Evolutionary conservation across 2,797 vertebrate genomes (phyloP).

Genomic region (Aulostomus chinensis): DNA sequence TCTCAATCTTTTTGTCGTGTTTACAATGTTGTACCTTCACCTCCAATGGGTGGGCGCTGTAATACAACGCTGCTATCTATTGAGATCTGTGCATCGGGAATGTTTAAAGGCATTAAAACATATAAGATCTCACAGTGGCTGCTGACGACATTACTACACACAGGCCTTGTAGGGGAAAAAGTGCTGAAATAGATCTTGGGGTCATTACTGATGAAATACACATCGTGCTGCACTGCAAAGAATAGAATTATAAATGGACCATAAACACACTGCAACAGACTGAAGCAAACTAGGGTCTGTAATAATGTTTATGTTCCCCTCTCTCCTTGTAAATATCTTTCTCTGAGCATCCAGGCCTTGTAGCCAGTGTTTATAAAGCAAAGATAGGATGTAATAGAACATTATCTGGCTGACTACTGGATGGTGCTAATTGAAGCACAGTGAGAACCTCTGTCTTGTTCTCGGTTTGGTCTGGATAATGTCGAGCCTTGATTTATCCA

Average conservation of each 20-base stretch:
- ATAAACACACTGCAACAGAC: too few relatives aligned
- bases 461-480: constrained; percentile 66
- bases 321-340: constrained; percentile 54
- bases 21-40: constrained; percentile 33
- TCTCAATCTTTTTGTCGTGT: constrained; percentile 25
- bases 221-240: constrained; percentile 2
- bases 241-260: too few relatives aligned
- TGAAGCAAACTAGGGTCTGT: constrained; percentile 5
- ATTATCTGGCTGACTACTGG: constrained; percentile 61
- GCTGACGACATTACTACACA: constrained; percentile 4
- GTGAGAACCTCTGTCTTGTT: constrained; percentile 50
- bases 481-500: constrained; percentile 52
- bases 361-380: constrained; percentile 69
- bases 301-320: constrained; percentile 58
- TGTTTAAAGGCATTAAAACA: constrained; percentile 49
- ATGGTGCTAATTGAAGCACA: constrained; percentile 73
- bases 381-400: constrained; percentile 66
- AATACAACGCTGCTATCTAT: constrained; percentile 39
- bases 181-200: too few relatives aligned
- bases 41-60: constrained; percentile 36
- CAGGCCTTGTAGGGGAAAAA: constrained; percentile 46
- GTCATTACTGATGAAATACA: too few relatives aligned
- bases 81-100: constrained; percentile 34
- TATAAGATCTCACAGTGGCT: constrained; percentile 1
- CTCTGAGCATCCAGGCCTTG: constrained; percentile 43